Evolutionary conservation across 37 sponge, comb jelly and placozoan genomes (phyloP).

Genomic region (Hormiphora californensis): DNA sequence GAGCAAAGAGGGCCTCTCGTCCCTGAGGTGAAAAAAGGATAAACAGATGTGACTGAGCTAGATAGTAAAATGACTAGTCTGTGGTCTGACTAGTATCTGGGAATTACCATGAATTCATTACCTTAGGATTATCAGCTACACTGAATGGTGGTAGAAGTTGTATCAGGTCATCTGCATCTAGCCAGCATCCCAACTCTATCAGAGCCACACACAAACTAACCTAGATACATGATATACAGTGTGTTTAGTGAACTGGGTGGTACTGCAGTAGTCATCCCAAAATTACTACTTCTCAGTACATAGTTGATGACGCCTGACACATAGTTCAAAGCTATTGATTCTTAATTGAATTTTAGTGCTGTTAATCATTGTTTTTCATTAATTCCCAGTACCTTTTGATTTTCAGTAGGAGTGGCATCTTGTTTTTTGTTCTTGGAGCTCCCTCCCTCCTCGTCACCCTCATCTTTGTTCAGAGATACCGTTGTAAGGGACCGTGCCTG

Average conservation of each 20-base stretch:
- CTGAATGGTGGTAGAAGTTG: conserved; percentile 22
- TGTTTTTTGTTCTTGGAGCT: not conserved
- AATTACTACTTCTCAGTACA: too few relatives aligned
- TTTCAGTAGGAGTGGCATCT: not conserved
- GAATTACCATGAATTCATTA: not conserved
- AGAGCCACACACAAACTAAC: conserved; percentile 1
- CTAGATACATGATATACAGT: too few relatives aligned
- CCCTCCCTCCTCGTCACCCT: not conserved
- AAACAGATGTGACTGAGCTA: not conserved
- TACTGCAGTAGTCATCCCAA: too few relatives aligned
- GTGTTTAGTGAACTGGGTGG: too few relatives aligned
- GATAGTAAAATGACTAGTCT: not conserved
- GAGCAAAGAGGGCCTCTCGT: not conserved
- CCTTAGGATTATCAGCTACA: not conserved
- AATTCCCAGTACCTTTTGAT: not conserved
- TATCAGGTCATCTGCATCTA: conserved; percentile 29
- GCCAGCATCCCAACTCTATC: conserved; percentile 1
- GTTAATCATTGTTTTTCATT: too few relatives aligned
- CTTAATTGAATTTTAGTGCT: too few relatives aligned
- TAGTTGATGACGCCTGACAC: too few relatives aligned
- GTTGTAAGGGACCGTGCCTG: not conserved
- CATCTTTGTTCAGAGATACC: conserved; percentile 16
- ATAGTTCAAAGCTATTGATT: too few relatives aligned
- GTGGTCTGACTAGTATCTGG: too few relatives aligned
- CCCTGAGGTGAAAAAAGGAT: not conserved